Base-by-base conservation (phyloP, 1,140 invertebrate genomes). In the Scaptomyza montana region DNA sequence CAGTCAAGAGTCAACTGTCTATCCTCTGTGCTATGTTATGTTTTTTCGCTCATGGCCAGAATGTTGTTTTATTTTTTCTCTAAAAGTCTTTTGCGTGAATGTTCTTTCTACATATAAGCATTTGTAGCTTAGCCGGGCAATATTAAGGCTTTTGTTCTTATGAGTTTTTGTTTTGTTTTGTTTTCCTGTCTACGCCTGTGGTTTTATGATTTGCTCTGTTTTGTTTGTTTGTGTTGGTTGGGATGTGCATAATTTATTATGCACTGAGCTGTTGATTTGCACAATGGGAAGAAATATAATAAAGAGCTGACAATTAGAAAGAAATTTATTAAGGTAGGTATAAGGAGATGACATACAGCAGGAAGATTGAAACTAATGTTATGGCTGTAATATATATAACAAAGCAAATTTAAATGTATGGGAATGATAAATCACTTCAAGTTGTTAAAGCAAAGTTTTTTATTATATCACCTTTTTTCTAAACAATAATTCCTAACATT, bases 301-400 rank as follows among this genome's bases (percentile, higher is more conserved):
- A 67, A 73, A 76, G 56, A 67, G 57, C 59, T 51, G 74, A 73
- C 63, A 76, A 73, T 76, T 73, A 76, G 55, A 10, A 41, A 57
- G 62, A 62, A 63, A 62, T 66, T 66, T 51, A 62, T 66, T 66
- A 2, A 9, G 8, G 33, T 51, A 51, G 5, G 7, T 45, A 39
- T 33, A 33, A 33, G 1, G 30, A 5, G 28, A 13, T 25, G 6
- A 46, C 30, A 39, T 1, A 9, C 13, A 46, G 10, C 25, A 59
- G 51, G n/a, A 9, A 12, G n/a, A 3, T 19, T 21, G 5, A 9
- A 51, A 13, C 3, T 43, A 43, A 9, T n/a, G 30, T 33, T 25
- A 25, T 25, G 16, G 0, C 16, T 16, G 16, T 25, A 4, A 25
- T 25, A 4, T 25, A 3, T 25, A 25, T 25, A 25, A 4, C 2